phyloP scores from a whole-genome alignment of 2,888 invertebrate genomes.

The Phymatocera aterrima region DNA sequence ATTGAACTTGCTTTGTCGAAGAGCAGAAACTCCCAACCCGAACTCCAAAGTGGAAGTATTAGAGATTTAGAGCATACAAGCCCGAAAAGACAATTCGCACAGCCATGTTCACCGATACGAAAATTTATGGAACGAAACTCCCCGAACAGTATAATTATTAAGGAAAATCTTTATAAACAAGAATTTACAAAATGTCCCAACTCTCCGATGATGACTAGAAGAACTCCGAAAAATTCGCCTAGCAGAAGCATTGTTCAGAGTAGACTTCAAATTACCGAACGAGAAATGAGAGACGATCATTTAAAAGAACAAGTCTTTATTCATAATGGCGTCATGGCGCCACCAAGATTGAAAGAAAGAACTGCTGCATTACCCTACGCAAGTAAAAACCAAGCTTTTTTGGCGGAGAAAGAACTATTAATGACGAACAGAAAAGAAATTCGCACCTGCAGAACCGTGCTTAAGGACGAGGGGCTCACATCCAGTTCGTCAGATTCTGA shows the following conservation, averaged over 20 bases:
- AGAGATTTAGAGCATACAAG: constrained; percentile 70
- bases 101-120: constrained; percentile 63
- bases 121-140: constrained; percentile 63
- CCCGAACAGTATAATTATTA: constrained; percentile 7
- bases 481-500: constrained; percentile 69
- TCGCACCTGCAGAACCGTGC: constrained; percentile 43
- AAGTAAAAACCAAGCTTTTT: not conserved
- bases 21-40: constrained; percentile 69
- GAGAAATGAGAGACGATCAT: constrained; percentile 47
- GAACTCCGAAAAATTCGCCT: constrained; percentile 60
- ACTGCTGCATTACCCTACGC: constrained; percentile 18
- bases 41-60: constrained; percentile 69
- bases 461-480: constrained; percentile 60
- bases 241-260: constrained; percentile 49
- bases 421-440: constrained; percentile 46
- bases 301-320: constrained; percentile 36
- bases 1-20: constrained; percentile 69
- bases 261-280: constrained; percentile 43
- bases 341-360: constrained; percentile 45
- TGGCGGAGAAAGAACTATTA: constrained; percentile 23
- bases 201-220: constrained; percentile 57
- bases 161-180: constrained; percentile 50
- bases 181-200: constrained; percentile 56
- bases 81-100: constrained; percentile 66
- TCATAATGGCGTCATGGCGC: constrained; percentile 46